Evolutionary conservation across 2,888 invertebrate genomes (phyloP).

Genomic region (Drosophila mettleri): DNA sequence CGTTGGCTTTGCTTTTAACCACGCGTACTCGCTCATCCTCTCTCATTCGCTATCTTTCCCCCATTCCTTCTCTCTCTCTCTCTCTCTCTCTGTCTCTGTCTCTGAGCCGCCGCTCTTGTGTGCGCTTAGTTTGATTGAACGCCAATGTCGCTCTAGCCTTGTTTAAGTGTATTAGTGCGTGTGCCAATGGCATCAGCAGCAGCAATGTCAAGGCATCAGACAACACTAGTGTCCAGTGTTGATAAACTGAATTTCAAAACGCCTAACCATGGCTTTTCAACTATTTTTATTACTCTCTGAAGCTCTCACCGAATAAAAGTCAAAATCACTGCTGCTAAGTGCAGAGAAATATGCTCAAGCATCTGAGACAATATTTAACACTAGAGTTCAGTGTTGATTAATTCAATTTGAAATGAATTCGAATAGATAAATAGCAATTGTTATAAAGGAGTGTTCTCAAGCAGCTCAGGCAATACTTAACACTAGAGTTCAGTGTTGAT

Average conservation of each 20-base stretch:
- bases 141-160: conserved; percentile 40
- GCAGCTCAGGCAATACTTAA: neutral
- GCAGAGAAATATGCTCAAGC: neutral
- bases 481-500: too few species aligned
- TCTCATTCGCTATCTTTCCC: neutral
- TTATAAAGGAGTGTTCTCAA: neutral
- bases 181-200: conserved; percentile 9
- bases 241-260: conserved; percentile 7
- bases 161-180: conserved; percentile 5
- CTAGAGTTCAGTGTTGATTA: neutral
- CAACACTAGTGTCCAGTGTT: conserved; percentile 33
- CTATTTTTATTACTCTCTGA: neutral
- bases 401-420: neutral
- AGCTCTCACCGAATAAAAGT: neutral
- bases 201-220: conserved; percentile 62
- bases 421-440: too few species aligned
- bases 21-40: conserved; percentile 8
- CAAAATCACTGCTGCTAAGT: too few species aligned
- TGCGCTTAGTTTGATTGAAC: conserved; percentile 79
- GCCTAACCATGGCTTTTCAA: neutral
- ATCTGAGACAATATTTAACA: neutral
- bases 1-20: conserved; percentile 66
- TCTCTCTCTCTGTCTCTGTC: neutral
- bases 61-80: neutral
- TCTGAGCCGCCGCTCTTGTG: conserved; percentile 50